These are phyloP conservation scores for Thymelicus lineola DNA, from an alignment of 2,888 invertebrate genomes.

Conservation along the genomic window DNA sequence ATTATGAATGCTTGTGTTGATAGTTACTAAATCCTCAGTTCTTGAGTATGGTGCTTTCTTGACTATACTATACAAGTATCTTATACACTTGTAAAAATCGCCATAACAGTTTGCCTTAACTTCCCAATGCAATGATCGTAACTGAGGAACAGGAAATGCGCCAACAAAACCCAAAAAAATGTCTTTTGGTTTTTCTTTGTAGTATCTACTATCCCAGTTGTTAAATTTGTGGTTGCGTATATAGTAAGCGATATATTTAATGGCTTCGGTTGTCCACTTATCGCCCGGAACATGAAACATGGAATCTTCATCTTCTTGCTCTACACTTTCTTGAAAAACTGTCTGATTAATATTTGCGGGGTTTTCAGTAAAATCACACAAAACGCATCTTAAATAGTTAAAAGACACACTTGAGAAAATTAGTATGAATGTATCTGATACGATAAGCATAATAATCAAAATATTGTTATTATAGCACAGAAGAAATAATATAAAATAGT, in stretches of 20 bases:
- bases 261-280: constrained; percentile 71
- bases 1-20: constrained; percentile 58
- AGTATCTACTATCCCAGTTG: constrained; percentile 85
- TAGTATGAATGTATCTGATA: neutral
- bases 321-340: neutral
- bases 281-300: constrained; percentile 52
- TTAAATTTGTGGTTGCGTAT: constrained; percentile 87
- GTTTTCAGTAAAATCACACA: neutral
- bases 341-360: neutral
- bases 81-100: constrained; percentile 83
- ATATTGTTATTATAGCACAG: no score
- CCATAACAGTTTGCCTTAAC: constrained; percentile 82
- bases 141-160: constrained; percentile 82
- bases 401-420: neutral
- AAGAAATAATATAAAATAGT: no score
- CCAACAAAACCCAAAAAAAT: constrained; percentile 58
- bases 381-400: neutral
- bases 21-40: constrained; percentile 77
- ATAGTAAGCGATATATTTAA: constrained; percentile 86
- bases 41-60: constrained; percentile 72
- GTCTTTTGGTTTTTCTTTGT: constrained; percentile 54
- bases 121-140: constrained; percentile 86
- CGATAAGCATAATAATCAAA: no score
- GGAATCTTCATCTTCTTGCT: constrained; percentile 32
- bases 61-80: constrained; percentile 76